A percentile compares a stretch with the other conserved stretches of the same genome.
Evolutionary conservation across 2,113 vertebrate genomes (phyloP).

Genomic region (Pagrus major): DNA sequence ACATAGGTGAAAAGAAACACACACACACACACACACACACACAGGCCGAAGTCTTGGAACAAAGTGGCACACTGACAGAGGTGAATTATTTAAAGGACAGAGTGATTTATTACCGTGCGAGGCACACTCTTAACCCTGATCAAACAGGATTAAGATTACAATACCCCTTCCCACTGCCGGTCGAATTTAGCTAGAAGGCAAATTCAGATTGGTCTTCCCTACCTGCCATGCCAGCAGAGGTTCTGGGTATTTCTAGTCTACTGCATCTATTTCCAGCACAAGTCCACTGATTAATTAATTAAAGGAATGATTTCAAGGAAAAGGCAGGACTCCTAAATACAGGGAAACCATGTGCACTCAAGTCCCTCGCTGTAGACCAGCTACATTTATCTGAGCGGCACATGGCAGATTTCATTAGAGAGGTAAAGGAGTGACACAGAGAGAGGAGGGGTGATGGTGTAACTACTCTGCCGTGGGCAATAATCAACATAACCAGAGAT

Average conservation of each 20-base stretch:
- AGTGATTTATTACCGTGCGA: constrained; percentile 82
- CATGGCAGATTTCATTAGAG: constrained; percentile 64
- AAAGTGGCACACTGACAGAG: constrained; percentile 73
- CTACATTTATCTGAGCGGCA: constrained; percentile 42
- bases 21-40: constrained; percentile 5
- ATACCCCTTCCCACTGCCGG: constrained; percentile 75
- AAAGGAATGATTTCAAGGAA: constrained; percentile 80
- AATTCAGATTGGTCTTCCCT: constrained; percentile 70
- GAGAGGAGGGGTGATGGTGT: constrained; percentile 53
- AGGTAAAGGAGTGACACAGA: constrained; percentile 62
- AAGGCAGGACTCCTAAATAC: constrained; percentile 64
- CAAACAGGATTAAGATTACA: constrained; percentile 86
- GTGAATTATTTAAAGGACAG: constrained; percentile 85
- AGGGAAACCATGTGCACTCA: constrained; percentile 52
- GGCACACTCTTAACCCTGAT: constrained; percentile 83
- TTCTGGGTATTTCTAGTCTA: constrained; percentile 76
- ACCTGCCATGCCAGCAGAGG: constrained; percentile 59
- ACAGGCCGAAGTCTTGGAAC: constrained; percentile 49
- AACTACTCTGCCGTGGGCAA: constrained; percentile 78
- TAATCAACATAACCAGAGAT: constrained; percentile 83
- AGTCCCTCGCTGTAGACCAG: constrained; percentile 40
- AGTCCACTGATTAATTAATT: constrained; percentile 82
- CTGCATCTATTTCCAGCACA: constrained; percentile 74
- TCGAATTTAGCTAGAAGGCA: constrained; percentile 68
- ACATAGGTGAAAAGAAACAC: constrained; percentile 15